phyloP scores from a whole-genome alignment of 2,888 invertebrate species.

The Diachrysia chrysitis region DNA sequence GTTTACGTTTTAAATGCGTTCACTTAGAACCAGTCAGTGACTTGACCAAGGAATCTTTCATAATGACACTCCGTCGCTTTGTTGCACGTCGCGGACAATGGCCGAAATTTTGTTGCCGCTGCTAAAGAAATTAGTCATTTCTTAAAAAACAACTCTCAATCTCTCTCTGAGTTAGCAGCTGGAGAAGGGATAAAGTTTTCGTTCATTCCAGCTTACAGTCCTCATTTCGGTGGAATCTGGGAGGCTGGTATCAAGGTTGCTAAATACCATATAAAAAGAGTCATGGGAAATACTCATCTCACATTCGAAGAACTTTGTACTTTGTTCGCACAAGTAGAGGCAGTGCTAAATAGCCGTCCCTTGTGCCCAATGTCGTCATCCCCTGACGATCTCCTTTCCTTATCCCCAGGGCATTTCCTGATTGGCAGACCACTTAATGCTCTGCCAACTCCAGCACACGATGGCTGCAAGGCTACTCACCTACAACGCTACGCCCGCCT shows the following conservation, averaged over 20 bases:
- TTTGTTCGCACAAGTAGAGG: slow-evolving; percentile 28
- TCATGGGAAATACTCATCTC: slow-evolving; percentile 10
- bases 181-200: slow-evolving; percentile 53
- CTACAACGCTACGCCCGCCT: neutral
- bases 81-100: slow-evolving; percentile 62
- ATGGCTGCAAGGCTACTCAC: neutral
- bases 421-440: slow-evolving; percentile 9
- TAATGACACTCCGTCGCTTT: slow-evolving; percentile 57
- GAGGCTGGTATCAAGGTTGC: slow-evolving; percentile 33
- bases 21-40: slow-evolving; percentile 44
- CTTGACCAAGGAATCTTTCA: slow-evolving; percentile 54
- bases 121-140: slow-evolving; percentile 43
- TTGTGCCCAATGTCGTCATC: slow-evolving; percentile 11
- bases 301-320: slow-evolving; percentile 19
- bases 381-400: slow-evolving; percentile 8
- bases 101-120: slow-evolving; percentile 57
- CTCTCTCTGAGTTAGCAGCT: slow-evolving; percentile 49
- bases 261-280: slow-evolving; percentile 27
- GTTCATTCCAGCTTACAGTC: slow-evolving; percentile 54
- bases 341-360: slow-evolving; percentile 17
- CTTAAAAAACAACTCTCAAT: slow-evolving; percentile 1
- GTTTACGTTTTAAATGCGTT: slow-evolving; percentile 13
- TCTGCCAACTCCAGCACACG: slow-evolving; percentile 2
- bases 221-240: slow-evolving; percentile 45
- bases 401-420: too few species aligned